Evolutionary conservation across 2,113 vertebrate genomes (phyloP).

Genomic region (Dissostichus mawsoni): DNA sequence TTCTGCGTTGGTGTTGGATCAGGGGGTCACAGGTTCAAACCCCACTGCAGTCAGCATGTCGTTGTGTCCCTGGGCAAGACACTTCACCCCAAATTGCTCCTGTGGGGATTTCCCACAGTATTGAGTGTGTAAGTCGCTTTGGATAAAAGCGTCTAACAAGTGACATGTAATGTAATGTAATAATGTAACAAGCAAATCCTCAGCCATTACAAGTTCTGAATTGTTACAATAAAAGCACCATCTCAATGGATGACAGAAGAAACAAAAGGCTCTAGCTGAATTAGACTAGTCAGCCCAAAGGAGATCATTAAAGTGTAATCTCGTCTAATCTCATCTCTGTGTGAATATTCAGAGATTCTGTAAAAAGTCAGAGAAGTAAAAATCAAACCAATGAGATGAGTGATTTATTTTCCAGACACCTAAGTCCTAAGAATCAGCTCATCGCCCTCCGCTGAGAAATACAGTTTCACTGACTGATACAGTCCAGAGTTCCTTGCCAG

Average conservation of each 20-base stretch:
- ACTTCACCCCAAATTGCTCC: too few relatives aligned
- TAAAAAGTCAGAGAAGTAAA: slow-evolving; percentile 9
- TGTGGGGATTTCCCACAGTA: too few relatives aligned
- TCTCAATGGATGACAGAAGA: slow-evolving; percentile 33
- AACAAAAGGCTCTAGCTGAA: slow-evolving; percentile 7
- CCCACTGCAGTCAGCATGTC: too few relatives aligned
- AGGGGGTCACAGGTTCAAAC: too few relatives aligned
- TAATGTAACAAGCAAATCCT: background rate
- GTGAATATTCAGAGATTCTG: slow-evolving; percentile 24
- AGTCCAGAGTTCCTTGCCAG: slow-evolving; percentile 24
- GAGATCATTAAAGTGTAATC: slow-evolving; percentile 44
- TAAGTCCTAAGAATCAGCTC: slow-evolving; percentile 9
- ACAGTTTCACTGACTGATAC: slow-evolving; percentile 8
- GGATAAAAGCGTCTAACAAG: too few relatives aligned
- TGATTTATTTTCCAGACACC: slow-evolving; percentile 17
- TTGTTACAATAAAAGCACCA: slow-evolving; percentile 19
- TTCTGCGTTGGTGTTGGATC: too few relatives aligned
- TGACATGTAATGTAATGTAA: too few relatives aligned
- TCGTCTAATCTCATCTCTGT: slow-evolving; percentile 19
- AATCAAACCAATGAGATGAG: slow-evolving; percentile 9
- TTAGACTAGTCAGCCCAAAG: slow-evolving; percentile 4
- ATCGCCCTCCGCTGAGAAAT: slow-evolving; percentile 18
- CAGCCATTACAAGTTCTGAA: slow-evolving; percentile 16
- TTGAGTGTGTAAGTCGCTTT: too few relatives aligned
- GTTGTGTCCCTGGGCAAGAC: too few relatives aligned